Evolutionary conservation across 2,888 invertebrate genomes (phyloP), one percentile per base, ranked within the genome.

Genomic region (Agrotis ipsilon): DNA sequence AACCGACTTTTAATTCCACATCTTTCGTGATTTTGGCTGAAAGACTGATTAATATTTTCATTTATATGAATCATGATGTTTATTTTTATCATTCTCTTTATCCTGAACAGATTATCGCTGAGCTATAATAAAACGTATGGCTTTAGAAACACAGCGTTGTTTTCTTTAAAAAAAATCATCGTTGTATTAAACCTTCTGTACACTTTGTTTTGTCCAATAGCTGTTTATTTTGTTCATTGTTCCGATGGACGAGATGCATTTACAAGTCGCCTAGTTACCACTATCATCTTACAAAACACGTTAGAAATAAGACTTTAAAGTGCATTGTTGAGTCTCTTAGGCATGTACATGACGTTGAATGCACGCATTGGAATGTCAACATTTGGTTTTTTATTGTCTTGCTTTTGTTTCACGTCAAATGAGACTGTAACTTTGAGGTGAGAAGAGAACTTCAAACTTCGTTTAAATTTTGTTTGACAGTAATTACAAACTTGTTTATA

Each of bases 171-270:
- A 48, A 18, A 21, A 48, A 19, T 4, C 13, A 39, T 45, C 4
- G 11, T 16, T 14, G 1, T 1, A 39, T 18, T 46, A 43, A 58
- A 65, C 67, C 79, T 79, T 79, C 81, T 79, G 79, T 45, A 4
- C 2, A 14, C 27, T 46, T 32, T 9, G 16, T n/a, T 62, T 9
- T 65, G 60, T 59, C 61, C 49, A 61, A 55, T 83, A 78, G 80
- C 75, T 80, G 80, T 79, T 79, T 79, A 78, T 84, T 78, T 81
- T 73, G 68, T 72, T 77, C 75, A 82, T 84, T 86, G 80, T 86
- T 76, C 71, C 72, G 72, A 75, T 68, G 72, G 64, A 82, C 75
- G 74, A 79, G 74, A 82, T 77, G 72, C 78, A 83, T 85, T 82
- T 85, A 82, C 76, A 69, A 82, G 65, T 79, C 45, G 48, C 71